phyloP scores from a whole-genome alignment of 2,797 vertebrate genomes.

The Malacoctenus gilli region DNA sequence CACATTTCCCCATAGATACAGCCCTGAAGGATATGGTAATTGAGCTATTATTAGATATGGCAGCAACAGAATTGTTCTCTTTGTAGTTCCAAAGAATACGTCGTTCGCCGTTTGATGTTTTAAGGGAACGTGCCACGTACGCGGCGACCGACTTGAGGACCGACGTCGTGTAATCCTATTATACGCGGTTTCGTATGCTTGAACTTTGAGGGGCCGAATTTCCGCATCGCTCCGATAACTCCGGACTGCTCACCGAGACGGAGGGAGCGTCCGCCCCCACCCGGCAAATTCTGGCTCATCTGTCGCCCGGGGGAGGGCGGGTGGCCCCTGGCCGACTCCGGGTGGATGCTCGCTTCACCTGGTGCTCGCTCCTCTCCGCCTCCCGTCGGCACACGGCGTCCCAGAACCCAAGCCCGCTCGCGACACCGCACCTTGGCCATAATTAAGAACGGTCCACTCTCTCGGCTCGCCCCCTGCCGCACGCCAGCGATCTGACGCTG shows the following conservation, averaged over 20 bases:
- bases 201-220: conserved; percentile 57
- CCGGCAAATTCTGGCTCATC: conserved; percentile 54
- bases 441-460: conserved; percentile 54
- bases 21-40: conserved; percentile 72
- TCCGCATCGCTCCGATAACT: conserved; percentile 50
- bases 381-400: conserved; percentile 20
- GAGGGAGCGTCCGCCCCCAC: conserved; percentile 32
- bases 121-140: conserved; percentile 43
- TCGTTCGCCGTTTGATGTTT: conserved; percentile 69
- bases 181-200: conserved; percentile 39
- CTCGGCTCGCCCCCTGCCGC: conserved; percentile 7
- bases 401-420: conserved; percentile 40
- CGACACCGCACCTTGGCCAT: conserved; percentile 30
- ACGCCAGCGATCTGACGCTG: conserved; percentile 24
- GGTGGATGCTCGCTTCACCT: conserved; percentile 50
- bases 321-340: conserved; percentile 50
- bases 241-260: conserved; percentile 29
- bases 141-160: conserved; percentile 55
- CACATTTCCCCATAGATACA: conserved; percentile 66
- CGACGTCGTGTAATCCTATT: conserved; percentile 51
- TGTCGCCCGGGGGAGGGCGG: conserved; percentile 65
- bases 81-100: conserved; percentile 72
- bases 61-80: conserved; percentile 71
- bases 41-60: conserved; percentile 73
- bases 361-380: not conserved